phyloP scores from a whole-genome alignment of 2,797 vertebrate species.

The Hydrocynus forskahlii region DNA sequence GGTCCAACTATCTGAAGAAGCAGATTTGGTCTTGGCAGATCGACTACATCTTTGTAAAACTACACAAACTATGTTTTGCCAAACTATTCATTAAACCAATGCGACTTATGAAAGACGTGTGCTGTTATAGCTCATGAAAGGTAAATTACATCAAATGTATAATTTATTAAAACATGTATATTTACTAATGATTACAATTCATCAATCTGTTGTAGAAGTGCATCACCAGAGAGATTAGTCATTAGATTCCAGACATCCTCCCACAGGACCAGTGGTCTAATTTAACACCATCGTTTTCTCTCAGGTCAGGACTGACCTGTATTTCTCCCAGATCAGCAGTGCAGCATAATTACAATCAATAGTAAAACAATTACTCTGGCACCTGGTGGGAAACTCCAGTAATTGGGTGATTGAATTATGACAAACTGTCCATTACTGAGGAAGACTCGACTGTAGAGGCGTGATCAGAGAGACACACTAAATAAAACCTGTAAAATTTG shows the following conservation, averaged over 20 bases:
- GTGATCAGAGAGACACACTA: background rate
- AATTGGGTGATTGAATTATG: slow-evolving; percentile 56
- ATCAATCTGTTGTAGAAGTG: background rate
- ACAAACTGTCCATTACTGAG: slow-evolving; percentile 37
- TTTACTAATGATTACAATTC: no score
- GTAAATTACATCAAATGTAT: no score
- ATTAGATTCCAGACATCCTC: background rate
- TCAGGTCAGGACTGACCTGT: background rate
- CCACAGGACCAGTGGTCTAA: background rate
- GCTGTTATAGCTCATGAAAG: no score
- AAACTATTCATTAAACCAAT: no score
- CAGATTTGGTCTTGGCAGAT: no score
- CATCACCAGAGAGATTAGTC: background rate
- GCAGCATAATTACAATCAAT: slow-evolving; percentile 49
- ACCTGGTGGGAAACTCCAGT: slow-evolving; percentile 46
- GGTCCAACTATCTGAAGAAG: no score
- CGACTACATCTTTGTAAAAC: no score
- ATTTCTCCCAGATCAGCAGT: slow-evolving; percentile 39
- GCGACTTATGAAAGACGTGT: no score
- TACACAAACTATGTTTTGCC: no score
- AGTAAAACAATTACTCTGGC: slow-evolving; percentile 49
- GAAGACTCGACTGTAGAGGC: background rate
- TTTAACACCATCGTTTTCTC: background rate
- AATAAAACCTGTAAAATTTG: no score
- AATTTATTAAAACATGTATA: no score